Evolutionary conservation across 1,140 invertebrate species (phyloP).

Genomic region (Tetramorium simillimum): DNA sequence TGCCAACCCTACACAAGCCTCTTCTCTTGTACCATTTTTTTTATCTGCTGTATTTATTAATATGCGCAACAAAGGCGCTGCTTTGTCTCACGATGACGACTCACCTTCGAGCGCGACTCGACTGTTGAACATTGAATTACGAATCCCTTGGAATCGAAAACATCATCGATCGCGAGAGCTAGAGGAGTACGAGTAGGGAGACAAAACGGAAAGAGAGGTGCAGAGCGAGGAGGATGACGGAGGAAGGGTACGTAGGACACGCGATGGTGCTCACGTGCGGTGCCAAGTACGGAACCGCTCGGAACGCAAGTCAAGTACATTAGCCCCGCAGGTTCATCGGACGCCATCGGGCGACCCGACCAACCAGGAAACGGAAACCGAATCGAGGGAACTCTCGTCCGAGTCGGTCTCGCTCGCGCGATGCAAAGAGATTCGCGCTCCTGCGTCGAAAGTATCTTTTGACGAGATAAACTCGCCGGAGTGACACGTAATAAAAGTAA

Average conservation of each 20-base stretch:
- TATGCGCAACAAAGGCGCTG: background rate
- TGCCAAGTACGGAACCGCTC: constrained; percentile 78
- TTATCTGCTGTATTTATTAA: background rate
- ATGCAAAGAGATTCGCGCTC: background rate
- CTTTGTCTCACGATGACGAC: background rate
- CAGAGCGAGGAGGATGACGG: constrained; percentile 48
- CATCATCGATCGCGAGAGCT: constrained; percentile 32
- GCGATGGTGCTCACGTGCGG: constrained; percentile 83
- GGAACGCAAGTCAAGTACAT: constrained; percentile 78
- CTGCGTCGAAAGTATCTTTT: background rate
- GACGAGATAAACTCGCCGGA: background rate
- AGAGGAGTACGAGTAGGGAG: constrained; percentile 55
- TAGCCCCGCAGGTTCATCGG: constrained; percentile 84
- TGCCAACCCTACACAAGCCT: background rate
- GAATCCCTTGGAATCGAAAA: background rate
- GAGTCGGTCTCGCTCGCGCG: background rate
- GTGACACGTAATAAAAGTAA: background rate
- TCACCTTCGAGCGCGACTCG: background rate
- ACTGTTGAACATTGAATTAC: background rate
- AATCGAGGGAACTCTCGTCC: constrained; percentile 27
- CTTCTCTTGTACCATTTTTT: background rate
- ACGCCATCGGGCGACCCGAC: constrained; percentile 72
- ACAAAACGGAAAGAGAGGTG: constrained; percentile 13
- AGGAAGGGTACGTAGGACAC: constrained; percentile 82
- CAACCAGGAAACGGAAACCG: constrained; percentile 38